Evolutionary conservation across 2,797 vertebrate species (phyloP), one percentile per base, ranked within the genome.

Genomic region (Lemur catta): DNA sequence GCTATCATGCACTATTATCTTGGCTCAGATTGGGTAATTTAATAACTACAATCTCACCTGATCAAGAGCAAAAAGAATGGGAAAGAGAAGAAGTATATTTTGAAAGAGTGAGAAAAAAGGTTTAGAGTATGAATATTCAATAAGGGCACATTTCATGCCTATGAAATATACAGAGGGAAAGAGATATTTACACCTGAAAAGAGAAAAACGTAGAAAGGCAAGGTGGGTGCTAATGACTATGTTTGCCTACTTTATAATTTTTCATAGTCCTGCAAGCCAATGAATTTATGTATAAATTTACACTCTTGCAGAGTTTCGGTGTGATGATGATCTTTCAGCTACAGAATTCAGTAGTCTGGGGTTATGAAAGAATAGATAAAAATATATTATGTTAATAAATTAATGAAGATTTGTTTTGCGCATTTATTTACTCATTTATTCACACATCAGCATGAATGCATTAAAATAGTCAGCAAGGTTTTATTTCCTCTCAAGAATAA

Each of bases 181-280:
- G 46, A 72, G 15, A 6, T 20, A 57, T 59, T 30, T 43, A 7
- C n/a, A 71, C 5, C 24, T 35, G 35, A 46, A 15, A 84, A 6
- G 6, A 35, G 33, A n/a, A 79, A 84, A 55, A 38, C 26, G 6
- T n/a, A 72, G 22, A 84, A 79, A 61, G n/a, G 2, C 4, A 30
- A 2, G 0, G 0, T 17, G 7, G 18, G 5, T n/a, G 6, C 15
- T 46, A 57, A 72, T 61, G 48, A 82, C 14, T 20, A 1, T 7
- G 3, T 59, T 50, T 35, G 18, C 26, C 28, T 11, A 59, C 17
- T 92, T 89, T 63, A 43, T 0, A 55, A 80, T 17, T 79, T 61
- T 67, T 5, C 17, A 11, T 61, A 95, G 35, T 38, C 33, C 10
- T 46, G 0, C 14, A 55, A 55, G 12, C 2, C 15, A 28, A 84